Evolutionary conservation across 2,797 vertebrate species (phyloP).

Genomic region (Girardinus metallicus): DNA sequence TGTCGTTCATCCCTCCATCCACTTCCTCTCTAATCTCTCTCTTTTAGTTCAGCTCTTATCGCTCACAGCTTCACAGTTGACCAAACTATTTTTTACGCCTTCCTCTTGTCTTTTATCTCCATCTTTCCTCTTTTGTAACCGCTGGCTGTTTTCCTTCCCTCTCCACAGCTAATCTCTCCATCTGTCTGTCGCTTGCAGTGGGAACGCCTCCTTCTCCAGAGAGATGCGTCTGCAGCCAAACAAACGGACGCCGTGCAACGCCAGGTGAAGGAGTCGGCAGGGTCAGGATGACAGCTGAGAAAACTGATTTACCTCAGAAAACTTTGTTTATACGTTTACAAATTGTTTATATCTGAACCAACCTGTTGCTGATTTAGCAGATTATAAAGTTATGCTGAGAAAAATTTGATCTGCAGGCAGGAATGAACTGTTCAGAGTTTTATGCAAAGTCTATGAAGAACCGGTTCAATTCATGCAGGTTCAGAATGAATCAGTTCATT

Average conservation of each 20-base stretch:
- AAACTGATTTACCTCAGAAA: background rate
- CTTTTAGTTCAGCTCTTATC: conserved; percentile 55
- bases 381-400: background rate
- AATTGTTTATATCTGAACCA: background rate
- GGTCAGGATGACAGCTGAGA: conserved; percentile 4
- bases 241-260: conserved; percentile 49
- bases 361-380: background rate
- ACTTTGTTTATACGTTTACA: background rate
- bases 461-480: background rate
- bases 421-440: background rate
- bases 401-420: background rate
- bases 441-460: background rate
- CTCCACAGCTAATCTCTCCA: conserved; percentile 54
- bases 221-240: conserved; percentile 52
- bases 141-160: conserved; percentile 55
- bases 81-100: conserved; percentile 66
- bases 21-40: conserved; percentile 51
- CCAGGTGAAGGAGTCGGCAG: conserved; percentile 40
- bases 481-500: background rate
- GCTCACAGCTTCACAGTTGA: conserved; percentile 70
- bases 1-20: conserved; percentile 9
- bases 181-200: conserved; percentile 67
- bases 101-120: conserved; percentile 69
- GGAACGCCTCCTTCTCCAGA: conserved; percentile 68
- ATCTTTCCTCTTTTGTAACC: conserved; percentile 60